These are phyloP conservation scores for Dinomys branickii DNA, from an alignment of 2,113 vertebrate species.

Conservation along the genomic window DNA sequence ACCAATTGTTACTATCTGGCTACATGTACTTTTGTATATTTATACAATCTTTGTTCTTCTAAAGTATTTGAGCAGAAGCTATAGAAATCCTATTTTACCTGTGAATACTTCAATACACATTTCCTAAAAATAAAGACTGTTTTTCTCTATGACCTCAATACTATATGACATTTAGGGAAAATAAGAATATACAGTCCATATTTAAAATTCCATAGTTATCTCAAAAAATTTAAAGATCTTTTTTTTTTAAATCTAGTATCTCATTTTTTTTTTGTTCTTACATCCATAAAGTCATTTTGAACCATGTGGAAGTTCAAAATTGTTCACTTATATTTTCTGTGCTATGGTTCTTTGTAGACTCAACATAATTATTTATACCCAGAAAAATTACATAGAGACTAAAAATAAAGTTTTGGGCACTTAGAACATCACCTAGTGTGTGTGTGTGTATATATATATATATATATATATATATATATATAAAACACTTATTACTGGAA, in stretches of 20 bases:
- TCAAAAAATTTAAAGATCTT: neutral
- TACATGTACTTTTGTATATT: neutral
- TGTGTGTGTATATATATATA: neutral
- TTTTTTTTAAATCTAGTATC: neutral
- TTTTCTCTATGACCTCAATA: neutral
- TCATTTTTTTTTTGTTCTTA: conserved; percentile 19
- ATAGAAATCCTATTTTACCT: neutral
- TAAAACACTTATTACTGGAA: neutral
- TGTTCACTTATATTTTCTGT: neutral
- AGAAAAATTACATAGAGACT: neutral
- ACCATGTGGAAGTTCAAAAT: neutral
- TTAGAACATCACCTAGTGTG: neutral
- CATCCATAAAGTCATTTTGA: conserved; percentile 7
- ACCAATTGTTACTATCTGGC: neutral
- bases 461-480: neutral
- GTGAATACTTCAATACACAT: conserved; percentile 19
- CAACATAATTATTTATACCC: neutral
- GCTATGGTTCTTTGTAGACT: neutral
- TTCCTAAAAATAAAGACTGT: conserved; percentile 36
- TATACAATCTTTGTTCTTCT: neutral
- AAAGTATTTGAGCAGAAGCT: conserved; percentile 20
- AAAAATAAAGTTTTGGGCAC: neutral
- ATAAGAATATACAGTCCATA: neutral
- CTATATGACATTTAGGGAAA: neutral
- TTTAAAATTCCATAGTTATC: conserved; percentile 32